phyloP scores from a whole-genome alignment of 92 coral and sea anemone genomes.

The Zoanthus sansibaricus region DNA sequence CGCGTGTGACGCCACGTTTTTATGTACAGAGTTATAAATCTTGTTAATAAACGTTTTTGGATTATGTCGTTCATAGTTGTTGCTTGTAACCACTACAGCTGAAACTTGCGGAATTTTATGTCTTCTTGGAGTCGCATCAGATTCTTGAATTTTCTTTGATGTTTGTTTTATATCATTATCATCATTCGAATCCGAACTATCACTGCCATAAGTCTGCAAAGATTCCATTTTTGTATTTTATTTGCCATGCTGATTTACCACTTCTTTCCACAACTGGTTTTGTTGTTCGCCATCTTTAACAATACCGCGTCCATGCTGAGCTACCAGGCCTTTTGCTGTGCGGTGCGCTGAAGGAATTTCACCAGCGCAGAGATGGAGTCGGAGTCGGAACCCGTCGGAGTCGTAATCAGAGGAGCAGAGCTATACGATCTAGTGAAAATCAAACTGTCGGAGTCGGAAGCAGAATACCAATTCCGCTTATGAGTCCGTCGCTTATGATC shows the following conservation, averaged over 20 bases:
- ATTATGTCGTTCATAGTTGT: background rate
- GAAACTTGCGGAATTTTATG: background rate
- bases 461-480: too few species aligned
- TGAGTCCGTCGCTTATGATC: too few species aligned
- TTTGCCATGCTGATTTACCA: background rate
- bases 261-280: too few species aligned
- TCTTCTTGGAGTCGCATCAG: background rate
- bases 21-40: background rate
- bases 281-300: too few species aligned
- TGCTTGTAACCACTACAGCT: background rate
- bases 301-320: too few species aligned
- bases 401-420: too few species aligned
- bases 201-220: background rate
- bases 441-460: too few species aligned
- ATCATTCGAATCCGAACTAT: background rate
- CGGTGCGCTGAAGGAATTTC: too few species aligned
- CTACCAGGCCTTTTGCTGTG: too few species aligned
- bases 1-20: background rate
- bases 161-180: background rate
- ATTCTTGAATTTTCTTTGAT: background rate
- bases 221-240: constrained; percentile 3
- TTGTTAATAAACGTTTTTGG: background rate
- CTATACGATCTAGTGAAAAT: too few species aligned
- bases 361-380: too few species aligned
- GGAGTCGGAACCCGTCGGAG: too few species aligned